Evolutionary conservation across 2,888 invertebrate genomes (phyloP), one percentile per base, ranked within the genome.

Genomic region (Callinectes sapidus): DNA sequence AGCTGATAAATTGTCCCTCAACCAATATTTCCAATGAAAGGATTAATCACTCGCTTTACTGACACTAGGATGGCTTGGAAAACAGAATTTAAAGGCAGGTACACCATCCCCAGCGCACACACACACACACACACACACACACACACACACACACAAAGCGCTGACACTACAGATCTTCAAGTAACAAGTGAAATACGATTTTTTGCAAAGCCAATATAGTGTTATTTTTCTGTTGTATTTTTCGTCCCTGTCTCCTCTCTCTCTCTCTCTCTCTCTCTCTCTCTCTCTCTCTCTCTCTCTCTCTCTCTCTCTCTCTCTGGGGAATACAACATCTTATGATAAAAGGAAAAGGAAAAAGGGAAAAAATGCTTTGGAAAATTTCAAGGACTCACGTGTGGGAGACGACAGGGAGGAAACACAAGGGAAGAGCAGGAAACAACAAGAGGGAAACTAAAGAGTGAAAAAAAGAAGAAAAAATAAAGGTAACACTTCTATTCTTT

Each of bases 261-360:
- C 81, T 81, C 81, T 81, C 81, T 81, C 81, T 32, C 81, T 71
- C 71, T 71, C 71, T 71, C 71, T 71, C 71, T 71, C 71, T 71
- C 71, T 71, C 71, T 71, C 71, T 71, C 71, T 71, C 71, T 71
- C 71, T 71, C 71, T 71, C 71, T 71, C 71, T 71, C 71, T 71
- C 71, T 71, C 71, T 28, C 71, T n/a, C 13, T n/a, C n/a, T n/a
- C n/a, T n/a, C n/a, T n/a, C n/a, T n/a, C n/a, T n/a, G n/a, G 10
- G 18, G 13, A 55, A 55, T 18, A 55, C 1, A 55, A 13, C 18
- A 55, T 8, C 55, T 66, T 6, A 71, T n/a, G 10, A 28, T 10
- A 71, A n/a, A 1, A n/a, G 71, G 28, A 71, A 71, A 28, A 28
- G 8, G 10, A 71, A 71, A 71, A 28, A 71, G 8, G 8, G 28